Conservation (phyloP, 1,140 invertebrate species). For the Drosophila persimilis region DNA sequence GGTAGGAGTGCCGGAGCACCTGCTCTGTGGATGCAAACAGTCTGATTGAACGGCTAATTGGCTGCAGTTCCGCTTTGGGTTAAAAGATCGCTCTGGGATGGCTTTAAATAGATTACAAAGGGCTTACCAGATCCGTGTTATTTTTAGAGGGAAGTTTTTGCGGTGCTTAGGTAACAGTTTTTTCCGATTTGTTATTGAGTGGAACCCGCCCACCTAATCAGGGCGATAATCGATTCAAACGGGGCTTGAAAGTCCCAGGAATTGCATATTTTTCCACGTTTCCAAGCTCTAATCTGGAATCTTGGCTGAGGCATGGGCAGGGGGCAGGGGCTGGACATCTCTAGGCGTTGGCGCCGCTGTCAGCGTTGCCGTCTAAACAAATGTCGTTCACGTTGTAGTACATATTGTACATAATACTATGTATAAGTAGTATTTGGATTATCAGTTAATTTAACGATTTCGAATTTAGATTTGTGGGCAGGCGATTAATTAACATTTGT, state of each 20-base stretch:
- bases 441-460: constrained; percentile 61
- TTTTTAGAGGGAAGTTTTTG: constrained; percentile 57
- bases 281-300: constrained; percentile 19
- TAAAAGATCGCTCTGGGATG: constrained; percentile 14
- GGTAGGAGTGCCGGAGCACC: background rate
- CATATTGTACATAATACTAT: constrained; percentile 19
- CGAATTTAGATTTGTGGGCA: constrained; percentile 63
- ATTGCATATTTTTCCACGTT: constrained; percentile 8
- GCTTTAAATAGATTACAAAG: constrained; percentile 38
- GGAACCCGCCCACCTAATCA: constrained; percentile 55
- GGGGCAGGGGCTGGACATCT: no score
- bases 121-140: constrained; percentile 25
- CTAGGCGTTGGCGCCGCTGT: constrained; percentile 36
- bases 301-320: background rate
- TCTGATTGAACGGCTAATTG: constrained; percentile 26
- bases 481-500: constrained; percentile 74
- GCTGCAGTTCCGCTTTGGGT: constrained; percentile 33
- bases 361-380: constrained; percentile 26
- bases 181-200: constrained; percentile 42
- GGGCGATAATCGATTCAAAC: constrained; percentile 9
- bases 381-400: constrained; percentile 43
- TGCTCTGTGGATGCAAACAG: constrained; percentile 1
- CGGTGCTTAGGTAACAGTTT: background rate
- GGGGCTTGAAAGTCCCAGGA: constrained; percentile 24
- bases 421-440: constrained; percentile 23